phyloP scores from a whole-genome alignment of 2,888 invertebrate species.

The Leptogaster cylindrica region DNA sequence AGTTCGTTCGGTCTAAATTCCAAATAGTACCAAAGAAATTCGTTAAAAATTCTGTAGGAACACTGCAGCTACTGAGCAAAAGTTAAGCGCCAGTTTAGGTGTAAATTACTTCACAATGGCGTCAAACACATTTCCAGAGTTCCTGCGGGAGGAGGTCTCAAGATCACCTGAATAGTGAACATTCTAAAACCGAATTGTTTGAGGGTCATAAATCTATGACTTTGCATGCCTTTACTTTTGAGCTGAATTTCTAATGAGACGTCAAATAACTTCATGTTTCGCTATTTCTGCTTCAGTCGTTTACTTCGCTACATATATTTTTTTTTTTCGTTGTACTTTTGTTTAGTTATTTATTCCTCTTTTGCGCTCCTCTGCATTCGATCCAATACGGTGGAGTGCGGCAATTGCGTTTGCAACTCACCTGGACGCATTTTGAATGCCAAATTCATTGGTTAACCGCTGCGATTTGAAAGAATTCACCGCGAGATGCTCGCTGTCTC shows the following conservation, averaged over 20 bases:
- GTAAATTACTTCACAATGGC: conserved; percentile 12
- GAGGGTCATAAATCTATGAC: conserved; percentile 44
- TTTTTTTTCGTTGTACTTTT: conserved; percentile 25
- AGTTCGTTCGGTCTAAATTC: too few relatives aligned
- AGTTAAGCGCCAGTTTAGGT: background rate
- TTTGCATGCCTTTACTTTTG: conserved; percentile 43
- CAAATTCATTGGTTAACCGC: conserved; percentile 10
- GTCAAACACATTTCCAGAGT: background rate
- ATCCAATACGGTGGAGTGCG: conserved; percentile 34
- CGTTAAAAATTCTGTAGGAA: background rate
- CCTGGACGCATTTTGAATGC: conserved; percentile 24
- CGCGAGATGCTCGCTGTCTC: background rate
- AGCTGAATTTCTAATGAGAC: conserved; percentile 46
- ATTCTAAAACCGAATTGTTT: conserved; percentile 33
- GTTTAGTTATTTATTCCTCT: background rate
- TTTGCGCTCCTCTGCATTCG: conserved; percentile 29
- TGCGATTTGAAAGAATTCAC: conserved; percentile 14
- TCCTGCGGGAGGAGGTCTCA: conserved; percentile 21
- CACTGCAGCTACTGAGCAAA: conserved; percentile 5
- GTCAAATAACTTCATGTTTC: conserved; percentile 45
- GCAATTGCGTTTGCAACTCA: conserved; percentile 34
- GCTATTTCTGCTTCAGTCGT: conserved; percentile 44
- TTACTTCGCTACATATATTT: conserved; percentile 17
- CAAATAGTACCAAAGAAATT: too few relatives aligned
- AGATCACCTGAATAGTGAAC: conserved; percentile 21